Percentiles rank a stretch among this genome's conserved stretches.
phyloP scores from a whole-genome alignment of 2,888 invertebrate genomes.

The Eristalis tenax region DNA sequence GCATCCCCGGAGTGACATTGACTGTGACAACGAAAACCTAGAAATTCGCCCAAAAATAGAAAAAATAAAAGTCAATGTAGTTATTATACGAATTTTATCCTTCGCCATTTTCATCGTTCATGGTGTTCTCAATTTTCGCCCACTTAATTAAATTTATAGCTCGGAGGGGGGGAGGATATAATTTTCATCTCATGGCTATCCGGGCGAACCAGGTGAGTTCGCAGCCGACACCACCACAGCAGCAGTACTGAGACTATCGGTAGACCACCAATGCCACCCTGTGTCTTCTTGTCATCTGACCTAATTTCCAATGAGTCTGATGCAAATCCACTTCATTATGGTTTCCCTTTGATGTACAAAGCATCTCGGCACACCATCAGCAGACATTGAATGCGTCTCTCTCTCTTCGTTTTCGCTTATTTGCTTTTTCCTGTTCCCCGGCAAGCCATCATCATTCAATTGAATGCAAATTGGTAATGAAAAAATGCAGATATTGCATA shows the following conservation, averaged over 20 bases:
- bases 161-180: slow-evolving; percentile 13
- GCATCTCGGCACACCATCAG: slow-evolving; percentile 19
- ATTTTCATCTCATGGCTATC: slow-evolving; percentile 27
- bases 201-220: slow-evolving; percentile 39
- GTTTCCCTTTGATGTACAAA: slow-evolving; percentile 68
- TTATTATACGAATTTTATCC: neutral
- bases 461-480: slow-evolving; percentile 67
- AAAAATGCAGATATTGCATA: slow-evolving; percentile 65
- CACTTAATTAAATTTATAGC: slow-evolving; percentile 67
- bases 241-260: neutral
- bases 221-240: slow-evolving; percentile 7
- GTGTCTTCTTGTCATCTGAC: slow-evolving; percentile 65
- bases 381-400: slow-evolving; percentile 50
- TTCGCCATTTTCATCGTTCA: neutral
- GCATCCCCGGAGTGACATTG: neutral
- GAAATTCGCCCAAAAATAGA: neutral
- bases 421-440: neutral
- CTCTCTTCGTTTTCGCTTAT: neutral
- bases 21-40: neutral
- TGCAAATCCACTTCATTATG: slow-evolving; percentile 71
- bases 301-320: slow-evolving; percentile 63
- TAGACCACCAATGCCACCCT: slow-evolving; percentile 18
- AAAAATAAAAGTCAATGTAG: neutral
- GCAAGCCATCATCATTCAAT: slow-evolving; percentile 45
- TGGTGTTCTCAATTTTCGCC: slow-evolving; percentile 16